phyloP scores from a whole-genome alignment of 1,140 invertebrate species.

The Atopsyche davidsoni region DNA sequence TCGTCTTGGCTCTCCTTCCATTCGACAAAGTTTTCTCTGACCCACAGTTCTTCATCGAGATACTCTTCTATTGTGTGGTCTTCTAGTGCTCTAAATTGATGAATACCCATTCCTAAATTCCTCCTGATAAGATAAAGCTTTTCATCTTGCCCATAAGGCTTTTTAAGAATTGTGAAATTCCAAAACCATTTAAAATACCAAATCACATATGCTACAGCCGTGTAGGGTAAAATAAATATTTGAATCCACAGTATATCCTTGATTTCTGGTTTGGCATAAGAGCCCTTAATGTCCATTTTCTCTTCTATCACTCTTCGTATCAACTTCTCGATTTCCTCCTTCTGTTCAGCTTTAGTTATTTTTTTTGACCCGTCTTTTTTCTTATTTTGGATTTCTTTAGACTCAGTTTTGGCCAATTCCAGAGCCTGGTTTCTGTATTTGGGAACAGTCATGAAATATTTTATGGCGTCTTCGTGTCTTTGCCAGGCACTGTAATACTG shows the following conservation, averaged over 20 bases:
- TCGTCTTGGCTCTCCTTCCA: constrained; percentile 82
- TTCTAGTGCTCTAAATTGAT: constrained; percentile 64
- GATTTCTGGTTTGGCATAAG: constrained; percentile 75
- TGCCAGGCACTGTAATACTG: constrained; percentile 75
- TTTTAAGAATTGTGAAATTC: constrained; percentile 68
- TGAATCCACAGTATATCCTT: constrained; percentile 78
- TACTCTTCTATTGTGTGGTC: constrained; percentile 70
- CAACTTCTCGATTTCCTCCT: constrained; percentile 68
- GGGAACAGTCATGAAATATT: constrained; percentile 78
- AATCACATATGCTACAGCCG: constrained; percentile 57
- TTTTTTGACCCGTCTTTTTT: constrained; percentile 45
- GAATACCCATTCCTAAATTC: constrained; percentile 62
- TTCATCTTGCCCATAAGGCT: constrained; percentile 75
- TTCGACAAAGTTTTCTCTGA: constrained; percentile 65
- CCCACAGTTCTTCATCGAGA: constrained; percentile 73
- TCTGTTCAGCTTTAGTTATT: constrained; percentile 64
- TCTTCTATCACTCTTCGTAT: constrained; percentile 78
- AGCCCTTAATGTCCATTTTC: constrained; percentile 87
- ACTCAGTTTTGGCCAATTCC: constrained; percentile 74
- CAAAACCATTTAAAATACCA: constrained; percentile 78
- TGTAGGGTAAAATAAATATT: constrained; percentile 70
- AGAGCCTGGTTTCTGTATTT: constrained; percentile 81
- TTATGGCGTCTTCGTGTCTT: constrained; percentile 76
- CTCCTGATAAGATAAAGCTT: constrained; percentile 79
- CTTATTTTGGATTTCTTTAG: constrained; percentile 50